Percentiles rank a stretch among this genome's conserved stretches.
Conservation (phyloP, 2,113 vertebrate species). For the Phalacrocorax brasilianus region DNA sequence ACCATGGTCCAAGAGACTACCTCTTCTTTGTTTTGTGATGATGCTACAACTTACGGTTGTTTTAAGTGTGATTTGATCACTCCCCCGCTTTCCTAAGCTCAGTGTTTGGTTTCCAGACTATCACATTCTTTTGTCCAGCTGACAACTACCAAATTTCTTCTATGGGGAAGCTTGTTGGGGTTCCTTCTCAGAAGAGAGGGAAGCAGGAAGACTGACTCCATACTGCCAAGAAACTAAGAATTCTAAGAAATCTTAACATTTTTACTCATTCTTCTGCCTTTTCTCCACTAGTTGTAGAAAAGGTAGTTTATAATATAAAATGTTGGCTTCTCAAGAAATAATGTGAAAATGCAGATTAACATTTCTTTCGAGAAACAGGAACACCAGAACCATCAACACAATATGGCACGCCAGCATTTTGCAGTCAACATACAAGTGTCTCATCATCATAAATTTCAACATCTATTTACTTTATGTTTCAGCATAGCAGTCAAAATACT, state of each 20-base stretch:
- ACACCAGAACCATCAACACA: not conserved
- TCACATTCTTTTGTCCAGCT: not conserved
- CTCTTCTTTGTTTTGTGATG: not conserved
- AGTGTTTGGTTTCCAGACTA: not conserved
- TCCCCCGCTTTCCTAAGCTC: not conserved
- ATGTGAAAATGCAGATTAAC: not conserved
- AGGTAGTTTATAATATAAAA: not conserved
- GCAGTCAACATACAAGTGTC: not conserved
- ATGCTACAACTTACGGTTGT: not conserved
- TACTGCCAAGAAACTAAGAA: not conserved
- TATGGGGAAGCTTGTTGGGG: not conserved
- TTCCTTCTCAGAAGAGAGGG: not conserved
- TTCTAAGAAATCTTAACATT: not conserved
- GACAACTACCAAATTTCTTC: not conserved
- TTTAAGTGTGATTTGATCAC: not conserved
- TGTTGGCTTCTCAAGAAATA: not conserved
- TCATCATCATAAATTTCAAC: not conserved
- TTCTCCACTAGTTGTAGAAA: not conserved
- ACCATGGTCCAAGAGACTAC: not conserved
- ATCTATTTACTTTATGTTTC: not conserved
- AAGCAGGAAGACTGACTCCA: not conserved
- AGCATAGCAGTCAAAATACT: not conserved
- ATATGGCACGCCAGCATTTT: not conserved
- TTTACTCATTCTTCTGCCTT: not conserved
- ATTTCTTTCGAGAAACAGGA: not conserved